phyloP scores from a whole-genome alignment of 2,797 vertebrate genomes.

The Pseudomugil gertrudae region DNA sequence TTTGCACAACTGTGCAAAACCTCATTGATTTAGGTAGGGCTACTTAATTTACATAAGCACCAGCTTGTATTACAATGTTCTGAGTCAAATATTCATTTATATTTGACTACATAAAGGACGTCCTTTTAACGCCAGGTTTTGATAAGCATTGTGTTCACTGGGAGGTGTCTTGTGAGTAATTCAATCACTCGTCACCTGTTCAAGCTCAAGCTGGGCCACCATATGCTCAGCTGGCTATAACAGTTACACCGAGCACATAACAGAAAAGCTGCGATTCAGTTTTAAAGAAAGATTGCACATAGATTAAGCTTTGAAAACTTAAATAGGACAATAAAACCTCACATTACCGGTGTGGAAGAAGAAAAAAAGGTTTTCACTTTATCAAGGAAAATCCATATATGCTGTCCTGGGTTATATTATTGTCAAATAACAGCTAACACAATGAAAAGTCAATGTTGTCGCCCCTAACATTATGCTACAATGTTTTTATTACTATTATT shows the following conservation, averaged over 20 bases:
- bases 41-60: background rate
- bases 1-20: background rate
- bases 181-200: constrained; percentile 25
- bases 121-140: background rate
- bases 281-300: constrained; percentile 3
- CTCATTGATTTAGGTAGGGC: background rate
- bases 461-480: too few species aligned
- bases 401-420: background rate
- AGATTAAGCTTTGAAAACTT: background rate
- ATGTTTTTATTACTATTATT: too few species aligned
- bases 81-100: background rate
- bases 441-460: background rate
- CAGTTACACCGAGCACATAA: constrained; percentile 2
- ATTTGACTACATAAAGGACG: background rate
- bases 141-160: constrained; percentile 10
- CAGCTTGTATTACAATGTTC: background rate
- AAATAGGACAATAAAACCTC: background rate
- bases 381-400: background rate
- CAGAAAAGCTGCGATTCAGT: constrained; percentile 7
- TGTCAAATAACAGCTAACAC: background rate
- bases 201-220: constrained; percentile 53
- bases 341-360: background rate
- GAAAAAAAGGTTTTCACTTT: background rate
- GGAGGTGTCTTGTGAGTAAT: constrained; percentile 8
- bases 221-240: constrained; percentile 51